Evolutionary conservation across 2,888 invertebrate species (phyloP).

Genomic region (Chalcis sispes): DNA sequence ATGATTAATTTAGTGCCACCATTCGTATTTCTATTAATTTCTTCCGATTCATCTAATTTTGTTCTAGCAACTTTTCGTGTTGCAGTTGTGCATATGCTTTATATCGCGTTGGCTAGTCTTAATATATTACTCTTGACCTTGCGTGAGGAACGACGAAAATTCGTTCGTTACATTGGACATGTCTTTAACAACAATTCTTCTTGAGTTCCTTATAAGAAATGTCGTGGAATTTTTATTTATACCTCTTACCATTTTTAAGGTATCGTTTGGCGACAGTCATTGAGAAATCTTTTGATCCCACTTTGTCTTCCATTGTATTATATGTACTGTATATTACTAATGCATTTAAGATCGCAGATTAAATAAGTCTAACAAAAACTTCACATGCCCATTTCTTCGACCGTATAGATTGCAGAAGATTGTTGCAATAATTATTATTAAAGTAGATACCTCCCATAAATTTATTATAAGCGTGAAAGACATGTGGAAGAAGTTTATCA

Average conservation of each 20-base stretch:
- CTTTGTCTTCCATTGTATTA: background rate
- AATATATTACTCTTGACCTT: too few species aligned
- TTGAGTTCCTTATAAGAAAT: background rate
- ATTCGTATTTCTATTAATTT: too few species aligned
- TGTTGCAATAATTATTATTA: background rate
- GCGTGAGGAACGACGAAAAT: too few species aligned
- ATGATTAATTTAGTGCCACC: too few species aligned
- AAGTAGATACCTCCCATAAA: background rate
- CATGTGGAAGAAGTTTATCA: background rate
- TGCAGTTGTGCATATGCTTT: too few species aligned
- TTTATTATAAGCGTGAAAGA: background rate
- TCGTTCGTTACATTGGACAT: too few species aligned
- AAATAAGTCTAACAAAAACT: background rate
- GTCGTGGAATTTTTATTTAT: background rate
- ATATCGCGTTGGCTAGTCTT: too few species aligned
- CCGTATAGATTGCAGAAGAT: conserved; percentile 5
- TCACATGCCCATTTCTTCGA: background rate
- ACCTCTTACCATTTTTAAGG: background rate
- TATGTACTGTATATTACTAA: background rate
- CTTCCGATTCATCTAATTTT: too few species aligned
- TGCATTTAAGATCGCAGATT: background rate
- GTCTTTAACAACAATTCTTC: background rate
- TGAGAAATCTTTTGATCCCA: background rate
- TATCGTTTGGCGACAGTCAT: background rate
- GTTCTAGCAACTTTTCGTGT: too few species aligned